These are phyloP conservation scores for Ceyx erithaca DNA, from an alignment of 2,797 vertebrate genomes.

Conservation along the genomic window DNA sequence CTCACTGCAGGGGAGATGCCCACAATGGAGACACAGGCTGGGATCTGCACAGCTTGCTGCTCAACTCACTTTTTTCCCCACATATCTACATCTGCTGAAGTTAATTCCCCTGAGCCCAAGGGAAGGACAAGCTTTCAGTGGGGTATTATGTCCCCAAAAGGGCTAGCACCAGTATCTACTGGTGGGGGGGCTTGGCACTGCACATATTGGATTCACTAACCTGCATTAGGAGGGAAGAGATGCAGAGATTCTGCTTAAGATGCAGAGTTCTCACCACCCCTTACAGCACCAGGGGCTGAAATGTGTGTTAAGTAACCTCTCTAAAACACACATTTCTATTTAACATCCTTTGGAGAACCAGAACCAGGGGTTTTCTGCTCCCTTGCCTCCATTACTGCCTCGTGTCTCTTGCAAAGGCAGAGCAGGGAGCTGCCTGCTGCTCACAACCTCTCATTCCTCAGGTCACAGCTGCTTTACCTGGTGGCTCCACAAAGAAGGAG, in stretches of 20 bases:
- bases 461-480: slow-evolving; percentile 9
- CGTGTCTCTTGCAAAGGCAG: not conserved
- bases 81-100: not conserved
- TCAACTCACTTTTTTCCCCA: fast-evolving
- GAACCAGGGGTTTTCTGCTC: fast-evolving
- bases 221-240: not conserved
- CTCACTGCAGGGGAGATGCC: too few relatives aligned
- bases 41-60: not conserved
- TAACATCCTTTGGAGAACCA: not conserved
- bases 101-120: not conserved
- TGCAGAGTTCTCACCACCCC: not conserved
- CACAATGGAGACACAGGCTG: not conserved
- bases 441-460: not conserved
- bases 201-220: not conserved
- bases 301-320: fast-evolving
- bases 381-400: not conserved
- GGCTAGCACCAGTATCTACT: too few relatives aligned
- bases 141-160: not conserved
- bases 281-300: not conserved
- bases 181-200: not conserved
- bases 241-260: not conserved
- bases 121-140: not conserved
- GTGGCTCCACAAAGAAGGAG: slow-evolving; percentile 40
- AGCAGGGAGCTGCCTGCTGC: not conserved
- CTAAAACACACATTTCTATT: not conserved